A percentile compares a stretch with the other conserved stretches of the same genome.
phyloP scores from a whole-genome alignment of 2,113 vertebrate species.

The Hemiprocne comata region DNA sequence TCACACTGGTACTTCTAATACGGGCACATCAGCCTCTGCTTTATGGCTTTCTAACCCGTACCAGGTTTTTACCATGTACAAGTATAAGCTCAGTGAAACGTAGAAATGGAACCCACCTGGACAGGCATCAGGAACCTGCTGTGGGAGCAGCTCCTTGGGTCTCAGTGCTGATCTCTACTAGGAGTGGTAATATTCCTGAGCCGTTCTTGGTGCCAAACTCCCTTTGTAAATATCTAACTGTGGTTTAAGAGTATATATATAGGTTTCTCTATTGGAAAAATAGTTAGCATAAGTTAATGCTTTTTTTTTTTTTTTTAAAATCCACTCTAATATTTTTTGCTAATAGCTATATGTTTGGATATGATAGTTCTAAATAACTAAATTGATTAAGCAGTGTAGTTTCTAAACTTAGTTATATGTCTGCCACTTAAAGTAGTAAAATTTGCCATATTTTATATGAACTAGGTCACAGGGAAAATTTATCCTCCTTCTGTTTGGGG shows the following conservation, averaged over 20 bases:
- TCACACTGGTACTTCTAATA: not conserved
- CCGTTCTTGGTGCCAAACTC: not conserved
- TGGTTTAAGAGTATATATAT: not conserved
- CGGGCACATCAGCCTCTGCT: too few species aligned
- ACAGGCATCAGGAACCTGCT: not conserved
- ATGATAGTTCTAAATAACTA: not conserved
- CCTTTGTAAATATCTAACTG: not conserved
- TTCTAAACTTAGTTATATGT: not conserved
- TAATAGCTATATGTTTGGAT: not conserved
- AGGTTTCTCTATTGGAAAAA: not conserved
- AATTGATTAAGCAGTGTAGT: not conserved
- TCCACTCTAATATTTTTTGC: not conserved
- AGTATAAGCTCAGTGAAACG: not conserved
- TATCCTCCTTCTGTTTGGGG: not conserved
- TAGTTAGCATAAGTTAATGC: not conserved
- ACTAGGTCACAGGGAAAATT: not conserved
- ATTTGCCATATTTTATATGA: not conserved
- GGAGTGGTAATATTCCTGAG: not conserved
- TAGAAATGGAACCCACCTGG: not conserved
- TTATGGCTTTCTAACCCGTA: not conserved
- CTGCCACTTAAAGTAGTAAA: not conserved
- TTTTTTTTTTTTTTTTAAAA: not conserved
- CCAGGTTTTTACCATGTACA: not conserved
- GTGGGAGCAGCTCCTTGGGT: not conserved
- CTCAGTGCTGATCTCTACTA: not conserved